phyloP scores from a whole-genome alignment of 2,888 invertebrate species.

The Andrena flavipes region DNA sequence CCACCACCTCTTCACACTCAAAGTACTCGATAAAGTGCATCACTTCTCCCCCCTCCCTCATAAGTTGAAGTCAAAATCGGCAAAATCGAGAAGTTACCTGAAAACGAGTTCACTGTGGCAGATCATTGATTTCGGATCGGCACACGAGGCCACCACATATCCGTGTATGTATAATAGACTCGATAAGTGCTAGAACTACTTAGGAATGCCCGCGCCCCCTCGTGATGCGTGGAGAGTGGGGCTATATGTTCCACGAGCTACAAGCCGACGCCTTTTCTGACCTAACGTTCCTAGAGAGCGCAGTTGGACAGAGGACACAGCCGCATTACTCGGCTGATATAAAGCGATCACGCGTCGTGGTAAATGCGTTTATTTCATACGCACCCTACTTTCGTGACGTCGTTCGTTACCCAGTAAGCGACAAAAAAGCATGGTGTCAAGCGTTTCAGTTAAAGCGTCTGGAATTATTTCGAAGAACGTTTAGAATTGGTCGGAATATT shows the following conservation, averaged over 20 bases:
- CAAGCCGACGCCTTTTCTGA: conserved; percentile 18
- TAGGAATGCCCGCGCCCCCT: conserved; percentile 36
- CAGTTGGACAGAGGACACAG: conserved; percentile 15
- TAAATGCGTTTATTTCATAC: background rate
- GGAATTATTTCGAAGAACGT: background rate
- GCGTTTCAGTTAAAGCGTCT: background rate
- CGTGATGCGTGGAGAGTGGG: conserved; percentile 13
- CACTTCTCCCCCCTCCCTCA: background rate
- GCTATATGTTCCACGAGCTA: conserved; percentile 7
- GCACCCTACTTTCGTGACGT: background rate
- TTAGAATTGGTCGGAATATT: no score
- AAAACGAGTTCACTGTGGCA: conserved; percentile 31
- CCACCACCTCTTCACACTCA: background rate
- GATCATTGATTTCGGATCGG: conserved; percentile 62
- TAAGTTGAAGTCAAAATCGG: background rate
- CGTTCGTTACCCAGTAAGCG: background rate
- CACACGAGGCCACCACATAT: conserved; percentile 72
- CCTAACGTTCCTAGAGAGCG: background rate
- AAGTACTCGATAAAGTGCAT: background rate
- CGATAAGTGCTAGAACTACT: conserved; percentile 68
- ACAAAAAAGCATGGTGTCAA: background rate
- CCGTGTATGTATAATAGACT: conserved; percentile 74
- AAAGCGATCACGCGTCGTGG: background rate
- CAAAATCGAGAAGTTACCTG: conserved; percentile 18
- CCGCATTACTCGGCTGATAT: background rate